Evolutionary conservation across 2,797 vertebrate species (phyloP).

Genomic region (Erithacus rubecula): DNA sequence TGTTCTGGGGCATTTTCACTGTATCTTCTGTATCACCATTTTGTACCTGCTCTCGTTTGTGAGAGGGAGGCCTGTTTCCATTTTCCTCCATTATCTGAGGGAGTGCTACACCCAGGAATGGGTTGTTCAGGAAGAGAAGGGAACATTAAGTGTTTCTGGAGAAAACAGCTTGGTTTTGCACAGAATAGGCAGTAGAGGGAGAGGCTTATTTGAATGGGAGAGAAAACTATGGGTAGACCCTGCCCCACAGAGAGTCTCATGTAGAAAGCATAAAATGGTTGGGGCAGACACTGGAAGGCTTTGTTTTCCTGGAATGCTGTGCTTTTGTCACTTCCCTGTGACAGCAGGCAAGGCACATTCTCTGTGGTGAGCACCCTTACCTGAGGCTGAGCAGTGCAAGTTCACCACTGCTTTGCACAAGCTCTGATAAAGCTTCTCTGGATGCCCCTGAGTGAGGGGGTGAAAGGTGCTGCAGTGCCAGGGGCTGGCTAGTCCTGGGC

Average conservation of each 20-base stretch:
- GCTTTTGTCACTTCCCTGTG: not conserved
- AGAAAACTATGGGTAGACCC: not conserved
- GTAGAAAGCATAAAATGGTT: not conserved
- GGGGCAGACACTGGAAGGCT: not conserved
- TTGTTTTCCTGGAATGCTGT: not conserved
- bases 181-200: not conserved
- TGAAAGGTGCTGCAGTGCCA: fast-evolving
- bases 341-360: fast-evolving
- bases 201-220: not conserved
- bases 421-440: not conserved
- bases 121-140: not conserved
- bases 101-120: not conserved
- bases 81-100: not conserved
- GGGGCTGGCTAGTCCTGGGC: not conserved
- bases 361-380: not conserved
- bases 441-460: not conserved
- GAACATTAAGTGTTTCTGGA: not conserved
- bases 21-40: not conserved
- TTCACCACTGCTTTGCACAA: not conserved
- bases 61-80: not conserved
- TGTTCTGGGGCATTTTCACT: not conserved
- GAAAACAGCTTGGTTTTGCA: not conserved
- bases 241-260: not conserved
- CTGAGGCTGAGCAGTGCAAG: not conserved
- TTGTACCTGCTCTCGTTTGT: not conserved